Percentiles rank a stretch among this genome's conserved stretches.
phyloP scores from a whole-genome alignment of 2,113 vertebrate genomes.

The Plectropomus leopardus region DNA sequence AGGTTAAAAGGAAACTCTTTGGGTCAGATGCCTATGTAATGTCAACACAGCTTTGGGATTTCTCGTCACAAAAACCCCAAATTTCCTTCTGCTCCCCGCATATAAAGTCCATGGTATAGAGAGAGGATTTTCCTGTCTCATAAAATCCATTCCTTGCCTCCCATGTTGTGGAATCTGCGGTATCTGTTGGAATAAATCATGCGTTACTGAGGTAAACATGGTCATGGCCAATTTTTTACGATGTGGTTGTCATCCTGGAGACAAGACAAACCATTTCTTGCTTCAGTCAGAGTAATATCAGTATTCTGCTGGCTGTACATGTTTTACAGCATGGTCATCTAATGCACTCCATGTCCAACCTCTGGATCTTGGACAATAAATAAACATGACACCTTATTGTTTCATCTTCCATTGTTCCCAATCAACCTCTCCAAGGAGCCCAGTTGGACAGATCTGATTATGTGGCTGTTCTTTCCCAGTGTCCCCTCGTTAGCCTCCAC shows the following conservation, averaged over 20 bases:
- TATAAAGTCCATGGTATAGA: slow-evolving; percentile 9
- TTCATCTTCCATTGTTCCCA: neutral
- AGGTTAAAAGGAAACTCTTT: slow-evolving; percentile 12
- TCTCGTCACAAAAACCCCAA: neutral
- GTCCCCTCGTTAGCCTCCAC: neutral
- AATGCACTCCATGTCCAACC: neutral
- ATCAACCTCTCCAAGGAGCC: neutral
- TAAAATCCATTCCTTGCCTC: slow-evolving; percentile 6
- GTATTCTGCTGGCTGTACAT: neutral
- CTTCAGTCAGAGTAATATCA: slow-evolving; percentile 1
- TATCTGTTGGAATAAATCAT: slow-evolving; percentile 42
- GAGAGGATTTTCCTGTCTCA: slow-evolving; percentile 15
- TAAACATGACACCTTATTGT: neutral
- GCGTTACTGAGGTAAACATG: slow-evolving; percentile 11
- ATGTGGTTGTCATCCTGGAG: slow-evolving; percentile 17
- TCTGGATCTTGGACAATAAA: slow-evolving; percentile 2
- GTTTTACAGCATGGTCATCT: neutral
- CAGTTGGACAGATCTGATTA: slow-evolving; percentile 18
- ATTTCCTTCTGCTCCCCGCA: neutral
- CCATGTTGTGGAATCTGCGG: slow-evolving; percentile 23
- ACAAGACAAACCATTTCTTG: neutral
- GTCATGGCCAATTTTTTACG: slow-evolving; percentile 12
- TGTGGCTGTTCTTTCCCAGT: neutral
- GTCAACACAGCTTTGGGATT: slow-evolving; percentile 7
- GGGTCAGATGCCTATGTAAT: neutral